Evolutionary conservation across 2,797 vertebrate genomes (phyloP).

Genomic region (Gambusia yucatana): DNA sequence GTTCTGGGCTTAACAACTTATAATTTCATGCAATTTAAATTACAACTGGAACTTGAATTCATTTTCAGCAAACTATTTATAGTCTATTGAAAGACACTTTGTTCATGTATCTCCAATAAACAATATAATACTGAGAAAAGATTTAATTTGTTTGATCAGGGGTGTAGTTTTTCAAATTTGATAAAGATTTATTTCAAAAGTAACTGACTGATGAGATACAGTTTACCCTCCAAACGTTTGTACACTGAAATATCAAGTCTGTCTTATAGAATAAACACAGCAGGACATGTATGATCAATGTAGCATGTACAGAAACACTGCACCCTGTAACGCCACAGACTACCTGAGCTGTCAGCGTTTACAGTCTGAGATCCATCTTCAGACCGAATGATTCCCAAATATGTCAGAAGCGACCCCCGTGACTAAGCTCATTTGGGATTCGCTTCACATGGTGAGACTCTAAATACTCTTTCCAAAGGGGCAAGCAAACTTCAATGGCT

Average conservation of each 20-base stretch:
- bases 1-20: background rate
- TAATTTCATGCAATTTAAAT: background rate
- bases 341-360: slow-evolving; percentile 33
- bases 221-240: slow-evolving; percentile 11
- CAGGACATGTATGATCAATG: slow-evolving; percentile 24
- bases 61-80: background rate
- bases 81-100: background rate
- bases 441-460: slow-evolving; percentile 41
- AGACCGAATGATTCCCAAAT: slow-evolving; percentile 64
- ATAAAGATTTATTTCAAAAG: background rate
- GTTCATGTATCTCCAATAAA: background rate
- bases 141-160: background rate
- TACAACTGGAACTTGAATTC: no score
- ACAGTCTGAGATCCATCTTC: slow-evolving; percentile 38
- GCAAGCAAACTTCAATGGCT: slow-evolving; percentile 64
- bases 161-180: background rate
- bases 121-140: background rate
- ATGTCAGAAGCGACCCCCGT: slow-evolving; percentile 28
- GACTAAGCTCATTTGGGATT: slow-evolving; percentile 68
- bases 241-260: slow-evolving; percentile 31
- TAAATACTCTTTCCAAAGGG: slow-evolving; percentile 65
- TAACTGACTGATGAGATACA: background rate
- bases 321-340: slow-evolving; percentile 4
- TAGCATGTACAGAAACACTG: background rate
- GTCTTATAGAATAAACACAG: slow-evolving; percentile 35